phyloP scores from a whole-genome alignment of 2,113 vertebrate species.

The Climacteris rufus region DNA sequence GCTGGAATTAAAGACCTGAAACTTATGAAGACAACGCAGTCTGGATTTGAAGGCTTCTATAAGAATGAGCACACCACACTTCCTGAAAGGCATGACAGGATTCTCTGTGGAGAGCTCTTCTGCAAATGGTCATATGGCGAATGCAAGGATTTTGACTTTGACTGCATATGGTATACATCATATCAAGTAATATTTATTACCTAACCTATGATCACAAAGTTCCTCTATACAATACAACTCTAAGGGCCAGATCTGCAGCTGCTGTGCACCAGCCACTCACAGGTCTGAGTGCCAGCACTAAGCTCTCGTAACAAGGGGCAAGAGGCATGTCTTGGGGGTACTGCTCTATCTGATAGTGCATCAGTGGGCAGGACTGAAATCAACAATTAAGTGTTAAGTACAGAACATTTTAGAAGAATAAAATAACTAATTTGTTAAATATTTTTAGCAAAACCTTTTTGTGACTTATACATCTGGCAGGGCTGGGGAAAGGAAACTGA shows the following conservation, averaged over 20 bases:
- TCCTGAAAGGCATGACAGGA: constrained; percentile 84
- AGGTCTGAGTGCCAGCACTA: not conserved
- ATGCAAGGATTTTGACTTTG: constrained; percentile 72
- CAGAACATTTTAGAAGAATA: not conserved
- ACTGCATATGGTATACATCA: constrained; percentile 75
- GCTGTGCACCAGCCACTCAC: not conserved
- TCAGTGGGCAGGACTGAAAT: not conserved
- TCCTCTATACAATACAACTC: not conserved
- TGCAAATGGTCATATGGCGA: constrained; percentile 87
- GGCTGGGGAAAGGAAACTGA: fast-evolving
- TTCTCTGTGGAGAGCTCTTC: constrained; percentile 86
- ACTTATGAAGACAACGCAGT: constrained; percentile 93
- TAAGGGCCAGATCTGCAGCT: not conserved
- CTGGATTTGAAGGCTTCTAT: constrained; percentile 89
- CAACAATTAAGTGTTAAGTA: not conserved
- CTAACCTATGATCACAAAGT: not conserved
- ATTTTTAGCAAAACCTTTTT: not conserved
- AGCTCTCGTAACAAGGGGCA: fast-evolving
- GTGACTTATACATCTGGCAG: not conserved
- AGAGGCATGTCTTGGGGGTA: not conserved
- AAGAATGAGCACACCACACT: constrained; percentile 88
- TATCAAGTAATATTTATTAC: not conserved
- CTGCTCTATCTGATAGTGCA: not conserved
- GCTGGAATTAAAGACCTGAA: constrained; percentile 89
- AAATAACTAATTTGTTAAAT: not conserved